These are phyloP conservation scores for Acleris cristana DNA, from an alignment of 2,888 invertebrate species.

Conservation along the genomic window DNA sequence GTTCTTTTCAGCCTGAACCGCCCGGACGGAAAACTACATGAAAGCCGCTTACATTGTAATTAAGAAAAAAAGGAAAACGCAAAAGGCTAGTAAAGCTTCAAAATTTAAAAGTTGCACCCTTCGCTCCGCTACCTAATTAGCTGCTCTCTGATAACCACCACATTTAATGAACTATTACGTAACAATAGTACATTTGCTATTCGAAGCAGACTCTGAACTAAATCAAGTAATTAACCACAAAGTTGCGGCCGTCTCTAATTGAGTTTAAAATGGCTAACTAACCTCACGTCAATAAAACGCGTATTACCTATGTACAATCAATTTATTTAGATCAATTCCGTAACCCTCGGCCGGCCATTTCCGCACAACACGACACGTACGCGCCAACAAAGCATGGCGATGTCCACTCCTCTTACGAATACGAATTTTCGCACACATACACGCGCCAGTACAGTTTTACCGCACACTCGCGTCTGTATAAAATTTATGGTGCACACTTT, in stretches of 20 bases:
- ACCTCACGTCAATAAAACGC: conserved; percentile 54
- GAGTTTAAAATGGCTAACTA: conserved; percentile 62
- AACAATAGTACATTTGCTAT: background rate
- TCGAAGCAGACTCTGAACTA: background rate
- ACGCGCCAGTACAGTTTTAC: conserved; percentile 72
- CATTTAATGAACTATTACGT: background rate
- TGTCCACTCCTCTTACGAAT: conserved; percentile 76
- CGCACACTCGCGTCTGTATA: conserved; percentile 78
- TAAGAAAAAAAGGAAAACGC: conserved; percentile 61
- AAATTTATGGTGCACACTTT: conserved; percentile 84
- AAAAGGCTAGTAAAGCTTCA: background rate
- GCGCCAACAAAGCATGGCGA: conserved; percentile 68
- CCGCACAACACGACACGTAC: conserved; percentile 63
- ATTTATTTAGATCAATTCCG: conserved; percentile 74
- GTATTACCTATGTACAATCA: conserved; percentile 53
- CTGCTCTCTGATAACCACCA: background rate
- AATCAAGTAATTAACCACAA: conserved; percentile 42
- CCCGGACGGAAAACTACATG: conserved; percentile 77
- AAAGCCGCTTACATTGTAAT: conserved; percentile 69
- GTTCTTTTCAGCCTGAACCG: conserved; percentile 75
- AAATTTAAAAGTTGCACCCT: conserved; percentile 3
- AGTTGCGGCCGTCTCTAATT: conserved; percentile 42
- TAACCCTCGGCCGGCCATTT: conserved; percentile 59
- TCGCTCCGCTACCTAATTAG: conserved; percentile 3
- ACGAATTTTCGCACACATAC: conserved; percentile 78